Conservation (phyloP, 2,888 invertebrate species). For the Steinernema carpocapsae region DNA sequence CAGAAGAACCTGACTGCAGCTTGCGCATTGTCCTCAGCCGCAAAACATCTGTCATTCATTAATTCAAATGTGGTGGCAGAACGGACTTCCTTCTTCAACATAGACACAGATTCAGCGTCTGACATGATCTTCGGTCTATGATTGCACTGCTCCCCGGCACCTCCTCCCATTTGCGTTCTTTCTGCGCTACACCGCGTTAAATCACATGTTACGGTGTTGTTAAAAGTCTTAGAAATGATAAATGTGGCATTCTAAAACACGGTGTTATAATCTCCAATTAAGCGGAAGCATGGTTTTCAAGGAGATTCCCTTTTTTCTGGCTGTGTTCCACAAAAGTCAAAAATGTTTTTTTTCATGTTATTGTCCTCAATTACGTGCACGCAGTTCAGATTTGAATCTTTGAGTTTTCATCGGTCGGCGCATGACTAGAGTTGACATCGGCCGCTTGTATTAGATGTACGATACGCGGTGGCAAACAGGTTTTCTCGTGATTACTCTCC, state of each 20-base stretch:
- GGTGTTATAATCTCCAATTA: no score
- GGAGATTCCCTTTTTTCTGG: no score
- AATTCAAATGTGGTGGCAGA: background rate
- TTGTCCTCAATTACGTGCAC: background rate
- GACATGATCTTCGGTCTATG: background rate
- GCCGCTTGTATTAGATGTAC: no score
- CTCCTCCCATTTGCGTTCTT: background rate
- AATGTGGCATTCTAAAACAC: background rate
- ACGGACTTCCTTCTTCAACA: background rate
- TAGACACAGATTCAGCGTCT: background rate
- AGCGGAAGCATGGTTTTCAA: no score
- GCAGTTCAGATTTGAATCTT: background rate
- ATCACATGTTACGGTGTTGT: background rate
- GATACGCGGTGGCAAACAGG: background rate
- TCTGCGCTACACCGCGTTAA: background rate
- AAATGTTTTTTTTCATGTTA: background rate
- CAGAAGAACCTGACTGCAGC: background rate
- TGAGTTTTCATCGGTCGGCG: background rate
- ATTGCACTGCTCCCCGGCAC: background rate
- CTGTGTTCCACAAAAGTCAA: no score
- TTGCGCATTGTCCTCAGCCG: background rate
- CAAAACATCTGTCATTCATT: background rate
- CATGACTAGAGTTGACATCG: background rate
- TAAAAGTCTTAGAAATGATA: no score
- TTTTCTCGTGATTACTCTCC: background rate